Percentiles rank a stretch among this genome's conserved stretches.
Conservation (phyloP, 1,140 invertebrate species). For the Macrosteles quadrilineatus region DNA sequence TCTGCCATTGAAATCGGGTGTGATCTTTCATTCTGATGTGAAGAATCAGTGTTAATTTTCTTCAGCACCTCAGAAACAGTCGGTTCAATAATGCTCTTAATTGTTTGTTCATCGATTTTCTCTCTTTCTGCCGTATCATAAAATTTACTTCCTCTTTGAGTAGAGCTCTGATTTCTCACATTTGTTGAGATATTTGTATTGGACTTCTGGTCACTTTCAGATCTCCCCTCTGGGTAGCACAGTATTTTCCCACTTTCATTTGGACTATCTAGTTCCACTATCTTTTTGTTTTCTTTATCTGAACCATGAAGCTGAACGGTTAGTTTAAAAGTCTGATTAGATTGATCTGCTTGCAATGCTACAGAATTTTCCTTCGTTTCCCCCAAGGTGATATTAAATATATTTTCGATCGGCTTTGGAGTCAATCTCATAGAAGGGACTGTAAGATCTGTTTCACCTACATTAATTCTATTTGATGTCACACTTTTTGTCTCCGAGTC, state of each 20-base stretch:
- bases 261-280: too few relatives aligned
- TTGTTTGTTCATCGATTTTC: not conserved
- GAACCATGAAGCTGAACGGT: not conserved
- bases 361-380: not conserved
- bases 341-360: not conserved
- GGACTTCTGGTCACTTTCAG: too few relatives aligned
- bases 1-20: too few relatives aligned
- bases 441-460: not conserved
- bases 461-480: not conserved
- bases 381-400: not conserved
- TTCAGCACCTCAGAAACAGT: slow-evolving; percentile 4
- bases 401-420: not conserved
- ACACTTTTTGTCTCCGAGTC: not conserved
- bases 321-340: not conserved
- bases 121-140: too few relatives aligned
- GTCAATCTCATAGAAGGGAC: not conserved
- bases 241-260: too few relatives aligned
- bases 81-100: not conserved
- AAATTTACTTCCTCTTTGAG: too few relatives aligned
- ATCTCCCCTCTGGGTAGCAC: too few relatives aligned
- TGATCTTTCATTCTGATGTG: too few relatives aligned
- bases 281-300: not conserved
- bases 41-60: not conserved
- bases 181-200: too few relatives aligned
- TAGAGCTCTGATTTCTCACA: too few relatives aligned